Base-by-base conservation (phyloP, 2,888 invertebrate genomes). In the Parasteatoda lunata region DNA sequence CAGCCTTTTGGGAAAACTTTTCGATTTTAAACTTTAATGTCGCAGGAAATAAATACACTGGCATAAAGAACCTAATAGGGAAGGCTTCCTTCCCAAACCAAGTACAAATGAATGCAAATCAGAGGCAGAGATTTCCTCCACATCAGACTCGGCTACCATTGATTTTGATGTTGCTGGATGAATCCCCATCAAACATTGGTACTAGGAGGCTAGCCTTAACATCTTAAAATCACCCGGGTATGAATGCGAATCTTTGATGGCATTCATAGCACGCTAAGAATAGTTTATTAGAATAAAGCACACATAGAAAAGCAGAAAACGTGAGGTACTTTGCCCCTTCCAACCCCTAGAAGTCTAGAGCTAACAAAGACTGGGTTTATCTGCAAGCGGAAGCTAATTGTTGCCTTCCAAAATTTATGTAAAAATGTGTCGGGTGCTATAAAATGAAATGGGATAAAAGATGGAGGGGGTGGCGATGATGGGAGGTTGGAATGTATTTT, bases 51-150 rank as follows among this genome's bases (percentile, higher is more conserved):
- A 54, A 69, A 82, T 59, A 71, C 68, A 51, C 71, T 66, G 77
- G 75, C 81, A 75, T 59, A 75, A 82, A 82, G 75, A 77, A 52
- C 77, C 77, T 77, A 77, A 84, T 77, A 84, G 71, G 72, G 54
- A 71, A 45, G n/a, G 66, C 49, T 30, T 15, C 59, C 49, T 3
- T 45, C 72, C 48, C 73, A 68, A 47, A 49, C 70, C 3, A 68
- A 13, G 30, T 13, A 64, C 83, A 84, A 77, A 84, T 84, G 83
- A 84, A 84, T 84, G 83, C 77, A 84, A 84, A 84, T 84, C 77
- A 77, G 72, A 11, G 65, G 15, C 54, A 78, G 52, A 15, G 30
- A 4, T 69, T n/a, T n/a, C 45, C 77, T 52, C 68, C 5, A 68
- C n/a, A 49, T 71, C 64, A 15, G 15, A 59, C 30, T 64, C 71